phyloP scores from a whole-genome alignment of 2,113 vertebrate species.

The Mobula hypostoma region DNA sequence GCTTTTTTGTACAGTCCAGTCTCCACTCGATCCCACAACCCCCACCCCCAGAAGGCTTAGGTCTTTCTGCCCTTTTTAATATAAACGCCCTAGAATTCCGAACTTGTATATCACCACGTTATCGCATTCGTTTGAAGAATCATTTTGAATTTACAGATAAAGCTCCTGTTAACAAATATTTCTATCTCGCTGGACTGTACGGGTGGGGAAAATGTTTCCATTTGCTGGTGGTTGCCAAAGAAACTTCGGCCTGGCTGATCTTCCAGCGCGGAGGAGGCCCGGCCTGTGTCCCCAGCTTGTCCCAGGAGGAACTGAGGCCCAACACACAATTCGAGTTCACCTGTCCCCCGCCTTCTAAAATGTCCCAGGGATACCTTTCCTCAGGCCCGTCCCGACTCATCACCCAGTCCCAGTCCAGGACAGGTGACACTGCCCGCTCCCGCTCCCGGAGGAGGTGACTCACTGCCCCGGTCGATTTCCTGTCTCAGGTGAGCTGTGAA shows the following conservation, averaged over 20 bases:
- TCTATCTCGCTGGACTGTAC: not conserved
- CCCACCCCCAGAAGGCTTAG: not conserved
- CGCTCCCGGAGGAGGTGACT: not conserved
- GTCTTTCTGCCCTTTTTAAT: not conserved
- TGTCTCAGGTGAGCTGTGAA: slow-evolving; percentile 19
- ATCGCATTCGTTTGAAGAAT: not conserved
- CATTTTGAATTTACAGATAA: not conserved
- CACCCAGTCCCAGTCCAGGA: not conserved
- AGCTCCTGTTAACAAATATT: not conserved
- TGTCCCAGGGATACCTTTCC: too few species aligned
- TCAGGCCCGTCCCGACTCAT: too few species aligned
- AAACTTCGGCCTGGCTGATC: not conserved
- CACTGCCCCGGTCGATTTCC: not conserved
- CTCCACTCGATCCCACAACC: too few species aligned
- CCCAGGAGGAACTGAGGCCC: too few species aligned
- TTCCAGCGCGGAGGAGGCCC: too few species aligned
- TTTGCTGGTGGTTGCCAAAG: not conserved
- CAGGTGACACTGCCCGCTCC: not conserved
- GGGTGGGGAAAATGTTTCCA: too few species aligned
- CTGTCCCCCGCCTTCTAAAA: too few species aligned
- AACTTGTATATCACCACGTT: not conserved
- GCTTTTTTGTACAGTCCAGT: too few species aligned
- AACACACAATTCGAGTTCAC: too few species aligned
- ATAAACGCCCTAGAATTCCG: not conserved
- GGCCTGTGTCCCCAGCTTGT: not conserved